Evolutionary conservation across 2,888 invertebrate genomes (phyloP), one percentile per base, ranked within the genome.

Genomic region (Auanema sp.): DNA sequence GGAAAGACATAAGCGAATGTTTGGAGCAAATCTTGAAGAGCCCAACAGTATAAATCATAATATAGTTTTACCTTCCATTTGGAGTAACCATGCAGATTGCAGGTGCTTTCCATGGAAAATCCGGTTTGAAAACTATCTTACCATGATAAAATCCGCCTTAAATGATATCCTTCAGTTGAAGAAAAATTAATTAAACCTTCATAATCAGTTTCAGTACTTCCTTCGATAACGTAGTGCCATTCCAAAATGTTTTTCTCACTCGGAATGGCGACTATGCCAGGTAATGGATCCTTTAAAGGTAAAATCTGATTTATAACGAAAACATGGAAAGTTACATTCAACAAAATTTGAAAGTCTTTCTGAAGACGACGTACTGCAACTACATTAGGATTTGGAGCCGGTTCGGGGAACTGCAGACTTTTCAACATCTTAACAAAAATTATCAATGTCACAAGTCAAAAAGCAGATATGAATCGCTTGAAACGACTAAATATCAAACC

Each of bases 151-250:
- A 89, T 21, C 95, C 95, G 8, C 83, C 79, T 78, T 42, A 60
- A 75, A 58, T 11, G 0, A 16, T 24, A 49, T 55, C 6, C 16
- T 55, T 25, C 5, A 4, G 8, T 14, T 5, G 44, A 42, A n/a
- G n/a, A 16, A 57, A 23, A 52, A 5, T 14, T 5, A 11, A 5
- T 14, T n/a, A 8, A n/a, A 79, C 79, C 81, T 83, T 92, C 91
- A 84, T 95, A 99, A 0, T 93, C 92, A 40, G 93, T 92, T 77
- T 91, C 91, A 84, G 93, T 93, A 33, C 97, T 96, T 1, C 98
- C 98, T 85, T 89, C 89, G 0, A 98, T 93, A 54, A 96, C 92
- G 85, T 97, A 98, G 86, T 94, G 93, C 92, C 98, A 99, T 88
- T 96, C 95, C 63, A 98, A 87, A 78, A 99, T 94, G 85, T 98